Conservation (phyloP, 2,797 vertebrate genomes). For the Acipenser ruthenus region DNA sequence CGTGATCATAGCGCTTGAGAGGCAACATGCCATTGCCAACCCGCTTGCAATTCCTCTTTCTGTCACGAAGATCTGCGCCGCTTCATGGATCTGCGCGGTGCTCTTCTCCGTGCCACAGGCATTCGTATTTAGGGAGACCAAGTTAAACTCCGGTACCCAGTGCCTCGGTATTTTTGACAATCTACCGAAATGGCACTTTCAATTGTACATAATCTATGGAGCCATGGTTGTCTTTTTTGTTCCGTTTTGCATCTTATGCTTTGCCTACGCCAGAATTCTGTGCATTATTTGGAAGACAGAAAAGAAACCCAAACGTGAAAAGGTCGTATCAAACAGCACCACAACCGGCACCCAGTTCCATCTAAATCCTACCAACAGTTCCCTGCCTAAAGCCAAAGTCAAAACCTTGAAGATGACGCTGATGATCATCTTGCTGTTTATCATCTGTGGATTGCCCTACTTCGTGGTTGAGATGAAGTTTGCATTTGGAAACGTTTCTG, state of each 20-base stretch:
- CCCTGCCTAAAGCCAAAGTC: neutral
- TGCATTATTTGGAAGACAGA: constrained; percentile 6
- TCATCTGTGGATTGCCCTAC: constrained; percentile 1
- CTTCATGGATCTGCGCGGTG: constrained; percentile 3
- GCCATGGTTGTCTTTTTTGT: no score
- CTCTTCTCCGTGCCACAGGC: constrained; percentile 3
- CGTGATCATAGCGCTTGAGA: constrained; percentile 1
- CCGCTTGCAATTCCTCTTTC: neutral
- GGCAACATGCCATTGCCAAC: neutral
- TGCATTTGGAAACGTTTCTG: neutral
- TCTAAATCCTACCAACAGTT: neutral
- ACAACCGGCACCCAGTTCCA: neutral
- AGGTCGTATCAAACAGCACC: neutral
- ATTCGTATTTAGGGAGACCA: constrained; percentile 5
- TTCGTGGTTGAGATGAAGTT: constrained; percentile 3
- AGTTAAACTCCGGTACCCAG: neutral
- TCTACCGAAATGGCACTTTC: no score
- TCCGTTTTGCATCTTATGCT: neutral
- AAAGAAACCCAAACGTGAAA: neutral
- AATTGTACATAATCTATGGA: no score
- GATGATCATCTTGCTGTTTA: neutral
- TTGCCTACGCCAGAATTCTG: neutral
- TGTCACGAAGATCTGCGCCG: neutral
- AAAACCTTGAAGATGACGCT: neutral
- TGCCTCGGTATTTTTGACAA: neutral